Evolutionary conservation across 2,113 vertebrate genomes (phyloP).

Genomic region (Sylvietta virens): DNA sequence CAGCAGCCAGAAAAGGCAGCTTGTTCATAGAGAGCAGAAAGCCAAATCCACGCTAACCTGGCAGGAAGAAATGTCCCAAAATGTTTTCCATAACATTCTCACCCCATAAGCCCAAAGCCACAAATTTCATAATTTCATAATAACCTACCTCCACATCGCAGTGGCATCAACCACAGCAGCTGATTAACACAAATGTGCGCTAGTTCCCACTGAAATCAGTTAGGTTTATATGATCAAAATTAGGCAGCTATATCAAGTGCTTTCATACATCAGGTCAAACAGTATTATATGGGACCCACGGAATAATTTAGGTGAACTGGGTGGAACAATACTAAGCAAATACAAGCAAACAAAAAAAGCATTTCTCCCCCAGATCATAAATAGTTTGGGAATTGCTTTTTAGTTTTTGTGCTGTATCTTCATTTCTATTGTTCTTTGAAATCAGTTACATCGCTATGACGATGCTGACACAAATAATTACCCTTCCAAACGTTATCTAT

Average conservation of each 20-base stretch:
- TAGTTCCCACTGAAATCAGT: not conserved
- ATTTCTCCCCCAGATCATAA: not conserved
- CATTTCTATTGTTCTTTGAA: not conserved
- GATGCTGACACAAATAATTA: not conserved
- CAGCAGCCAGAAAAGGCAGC: not conserved
- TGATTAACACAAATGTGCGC: not conserved
- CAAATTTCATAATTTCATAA: not conserved
- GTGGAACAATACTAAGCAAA: not conserved
- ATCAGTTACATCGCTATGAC: not conserved
- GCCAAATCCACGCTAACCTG: fast-evolving
- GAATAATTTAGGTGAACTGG: not conserved
- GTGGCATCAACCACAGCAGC: not conserved
- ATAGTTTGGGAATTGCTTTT: not conserved
- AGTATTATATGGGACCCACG: not conserved
- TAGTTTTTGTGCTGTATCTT: not conserved
- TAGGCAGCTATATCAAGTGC: not conserved
- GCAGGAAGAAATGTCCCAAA: not conserved
- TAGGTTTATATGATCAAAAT: not conserved
- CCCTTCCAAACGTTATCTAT: not conserved
- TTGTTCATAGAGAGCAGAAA: not conserved
- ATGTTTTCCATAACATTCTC: not conserved
- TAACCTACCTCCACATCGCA: not conserved
- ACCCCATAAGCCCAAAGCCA: not conserved
- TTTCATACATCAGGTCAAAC: not conserved
- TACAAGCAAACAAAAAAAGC: not conserved